Evolutionary conservation across 2,113 vertebrate genomes (phyloP), one percentile per base, ranked within the genome.

Genomic region (Elanus axillaris): DNA sequence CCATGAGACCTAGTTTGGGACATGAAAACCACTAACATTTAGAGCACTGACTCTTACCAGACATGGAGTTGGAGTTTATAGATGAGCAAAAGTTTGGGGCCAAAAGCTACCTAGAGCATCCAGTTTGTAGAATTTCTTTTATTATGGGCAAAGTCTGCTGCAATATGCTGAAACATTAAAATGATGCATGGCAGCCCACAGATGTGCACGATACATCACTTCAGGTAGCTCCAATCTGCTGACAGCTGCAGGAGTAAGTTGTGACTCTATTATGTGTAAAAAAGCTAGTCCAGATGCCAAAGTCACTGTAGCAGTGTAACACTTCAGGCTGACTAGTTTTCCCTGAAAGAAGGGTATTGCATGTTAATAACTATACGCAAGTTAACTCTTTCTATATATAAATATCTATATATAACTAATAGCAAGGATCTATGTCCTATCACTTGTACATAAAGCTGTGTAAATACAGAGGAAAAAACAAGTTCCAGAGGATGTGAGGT

Each of bases 291-390:
- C 73, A 69, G 77, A 20, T 69, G 42, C 29, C 58, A 62, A 75
- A 92, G 40, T 22, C 25, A 6, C 45, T 48, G 20, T 40, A 52
- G 75, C 53, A 74, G 52, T 10, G 16, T 36, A 32, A 52, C 11
- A 22, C 53, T 76, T 59, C 2, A 64, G 43, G 10, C 10, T 78
- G 74, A 17, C 21, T 62, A 13, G 10, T 34, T 78, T 67, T 50
- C 42, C 32, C 53, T 36, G 13, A 31, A 47, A 43, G 6, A 72
- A 48, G 2, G 23, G 21, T 6, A 10, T 66, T 48, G 8, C 10
- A 3, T 7, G 7, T 7, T 10, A 66, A 42, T 4, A 72, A 36
- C 31, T 26, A 3, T 18, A 18, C 1, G 1, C 0, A 21, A 48
- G 43, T 50, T 81, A 74, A 56, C 1, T 15, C 25, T 52, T 14